A percentile compares a stretch with the other conserved stretches of the same genome.
Conservation (phyloP, 1,140 invertebrate genomes). For the Parapsyche elsis region DNA sequence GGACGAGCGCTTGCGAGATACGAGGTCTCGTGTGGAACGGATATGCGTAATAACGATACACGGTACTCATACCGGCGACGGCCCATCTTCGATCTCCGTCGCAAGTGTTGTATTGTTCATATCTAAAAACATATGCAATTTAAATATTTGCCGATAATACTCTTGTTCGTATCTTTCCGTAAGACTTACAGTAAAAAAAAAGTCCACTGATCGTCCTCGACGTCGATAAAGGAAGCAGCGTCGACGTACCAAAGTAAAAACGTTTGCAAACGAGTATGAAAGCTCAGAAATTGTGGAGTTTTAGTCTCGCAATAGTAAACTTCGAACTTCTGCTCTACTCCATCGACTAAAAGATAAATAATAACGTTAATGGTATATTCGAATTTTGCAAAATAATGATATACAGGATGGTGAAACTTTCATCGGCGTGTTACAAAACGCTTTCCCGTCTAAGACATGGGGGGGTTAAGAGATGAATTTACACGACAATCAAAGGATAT, state of each 20-base stretch:
- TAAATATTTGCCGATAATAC: conserved; percentile 20
- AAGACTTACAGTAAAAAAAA: conserved; percentile 87
- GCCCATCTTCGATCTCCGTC: conserved; percentile 76
- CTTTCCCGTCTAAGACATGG: too few species aligned
- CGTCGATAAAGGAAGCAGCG: conserved; percentile 91
- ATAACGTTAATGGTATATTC: not conserved
- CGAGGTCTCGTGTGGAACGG: conserved; percentile 86
- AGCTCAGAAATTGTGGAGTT: conserved; percentile 79
- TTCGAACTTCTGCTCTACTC: conserved; percentile 76
- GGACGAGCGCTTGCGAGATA: conserved; percentile 90
- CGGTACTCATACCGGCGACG: conserved; percentile 87
- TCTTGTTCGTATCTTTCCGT: conserved; percentile 18
- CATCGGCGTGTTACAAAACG: not conserved
- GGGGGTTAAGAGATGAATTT: too few species aligned
- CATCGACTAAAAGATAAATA: conserved; percentile 59
- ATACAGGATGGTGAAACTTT: too few species aligned
- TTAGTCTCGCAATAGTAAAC: conserved; percentile 81
- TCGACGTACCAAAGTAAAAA: conserved; percentile 97
- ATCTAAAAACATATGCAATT: conserved; percentile 68
- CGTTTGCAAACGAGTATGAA: conserved; percentile 87
- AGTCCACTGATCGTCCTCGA: conserved; percentile 91
- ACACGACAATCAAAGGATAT: too few species aligned
- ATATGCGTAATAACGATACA: conserved; percentile 96
- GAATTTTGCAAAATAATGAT: not conserved
- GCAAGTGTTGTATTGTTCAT: conserved; percentile 80